Evolutionary conservation across 2,113 vertebrate genomes (phyloP), one percentile per base, ranked within the genome.

Genomic region (Vimba vimba): DNA sequence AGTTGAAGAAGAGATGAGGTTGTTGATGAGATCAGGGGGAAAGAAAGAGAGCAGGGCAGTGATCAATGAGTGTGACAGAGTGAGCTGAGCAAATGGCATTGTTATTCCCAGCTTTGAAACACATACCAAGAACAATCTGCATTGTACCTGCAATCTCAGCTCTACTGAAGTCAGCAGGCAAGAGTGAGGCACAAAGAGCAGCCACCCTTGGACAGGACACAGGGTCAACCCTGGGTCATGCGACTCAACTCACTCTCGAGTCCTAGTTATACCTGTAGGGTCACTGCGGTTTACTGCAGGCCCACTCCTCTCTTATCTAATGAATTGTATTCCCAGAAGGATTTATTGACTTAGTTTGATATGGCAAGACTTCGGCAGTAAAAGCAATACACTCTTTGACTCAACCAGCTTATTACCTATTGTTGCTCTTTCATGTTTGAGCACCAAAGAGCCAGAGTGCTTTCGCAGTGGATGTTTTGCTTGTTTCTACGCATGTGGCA

Each of bases 131-230:
- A 95, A 97, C 96, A 97, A 97, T 96, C 91, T 91, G 89, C 93
- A 95, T 97, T 97, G 92, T 94, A 94, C 95, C 95, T 96, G 95
- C 95, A 95, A 96, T 96, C 95, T 93, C 93, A 95, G 95, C 94
- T 96, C 95, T 52, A 83, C 82, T 95, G 95, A 94, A 94, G 92
- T 93, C 95, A 96, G 92, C 92, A 93, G 91, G 94, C 93, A 94
- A 50, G 92, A 89, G 88, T 84, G 87, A 93, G 91, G 90, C 92
- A 95, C 93, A 94, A 95, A 94, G 91, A 93, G 87, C 90, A 93
- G 93, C 87, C 86, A 91, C 91, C 94, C 88, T 92, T 86, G 94
- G 94, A 95, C 95, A 93, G 94, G 93, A 68, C 17, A 90, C 92
- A 92, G 93, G 95, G 93, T 97, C 96, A 94, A 91, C 19, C 21